Evolutionary conservation across 2,888 invertebrate species (phyloP), one percentile per base, ranked within the genome.

Genomic region (Euzophera pinguis): DNA sequence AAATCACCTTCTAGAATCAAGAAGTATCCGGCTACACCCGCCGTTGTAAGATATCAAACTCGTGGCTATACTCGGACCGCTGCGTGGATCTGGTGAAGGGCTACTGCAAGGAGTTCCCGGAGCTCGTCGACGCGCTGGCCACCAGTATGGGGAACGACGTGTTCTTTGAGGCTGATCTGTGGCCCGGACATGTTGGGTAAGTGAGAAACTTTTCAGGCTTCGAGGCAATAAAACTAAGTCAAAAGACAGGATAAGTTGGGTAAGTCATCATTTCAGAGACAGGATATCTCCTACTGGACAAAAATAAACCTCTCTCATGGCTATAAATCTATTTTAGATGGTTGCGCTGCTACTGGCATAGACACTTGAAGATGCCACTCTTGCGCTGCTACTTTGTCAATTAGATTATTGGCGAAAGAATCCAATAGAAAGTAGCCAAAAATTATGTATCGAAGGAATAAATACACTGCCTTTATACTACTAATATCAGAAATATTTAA

Each of bases 11-110:
- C 39, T n/a, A 58, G 92, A 93, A 93, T 60, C 92, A 92, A 73
- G 94, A 94, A 67, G 91, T 95, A 1, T 93, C 95, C 1, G 98
- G 98, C 29, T 98, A 94, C 78, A 96, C 97, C 0, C 94, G 92
- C 50, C 95, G 94, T 60, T 87, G 87, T 57, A 65, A 64, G 16
- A 88, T 91, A 0, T 90, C 91, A n/a, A 91, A 88, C 66, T 72
- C 91, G 39, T 99, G 98, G 98, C 83, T 92, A 16, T 98, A 98
- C 81, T 96, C 98, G 0, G 79, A 91, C 13, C 94, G 95, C 64
- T 93, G 95, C 34, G 75, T 96, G 0, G 90, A 93, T 0, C 80
- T 96, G 0, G 92, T 99, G 9, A 75, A 84, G n/a, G 83, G 89
- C 1, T 99, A 97, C 80, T 92, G 93, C 59, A 70, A 82, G 0